Conservation (phyloP, 1,140 invertebrate species). For the Mamestra configurata region DNA sequence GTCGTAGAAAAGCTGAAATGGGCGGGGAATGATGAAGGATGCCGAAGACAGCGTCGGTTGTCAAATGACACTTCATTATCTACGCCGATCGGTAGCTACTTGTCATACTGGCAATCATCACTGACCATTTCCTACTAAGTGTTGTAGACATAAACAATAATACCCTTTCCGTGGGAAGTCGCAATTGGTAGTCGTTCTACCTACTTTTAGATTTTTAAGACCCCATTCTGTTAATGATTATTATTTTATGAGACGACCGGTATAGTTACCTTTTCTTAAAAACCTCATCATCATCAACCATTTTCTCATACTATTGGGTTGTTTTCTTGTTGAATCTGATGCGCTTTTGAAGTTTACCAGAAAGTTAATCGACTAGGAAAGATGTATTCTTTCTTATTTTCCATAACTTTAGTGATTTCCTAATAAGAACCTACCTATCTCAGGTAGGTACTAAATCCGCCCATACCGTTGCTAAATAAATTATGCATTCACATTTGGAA, state of each 20-base stretch:
- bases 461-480: background rate
- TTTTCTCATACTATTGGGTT: background rate
- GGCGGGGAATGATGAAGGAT: background rate
- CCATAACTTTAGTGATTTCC: background rate
- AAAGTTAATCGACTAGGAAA: too few relatives aligned
- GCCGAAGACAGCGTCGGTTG: conserved; percentile 3
- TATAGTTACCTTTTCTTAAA: background rate
- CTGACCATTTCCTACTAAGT: conserved; percentile 71
- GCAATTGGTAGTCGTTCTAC: conserved; percentile 53
- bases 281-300: background rate
- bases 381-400: background rate
- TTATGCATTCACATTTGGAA: conserved; percentile 16
- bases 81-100: conserved; percentile 64
- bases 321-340: background rate
- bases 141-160: conserved; percentile 65
- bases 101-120: conserved; percentile 66
- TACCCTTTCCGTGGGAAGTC: conserved; percentile 74
- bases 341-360: too few relatives aligned
- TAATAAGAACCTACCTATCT: background rate
- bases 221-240: conserved; percentile 38
- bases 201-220: conserved; percentile 23
- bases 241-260: background rate
- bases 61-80: conserved; percentile 73
- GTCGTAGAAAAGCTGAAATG: background rate
- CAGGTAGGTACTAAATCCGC: background rate